These are phyloP conservation scores for Hylaea fasciaria DNA, from an alignment of 2,888 invertebrate species.

Conservation along the genomic window DNA sequence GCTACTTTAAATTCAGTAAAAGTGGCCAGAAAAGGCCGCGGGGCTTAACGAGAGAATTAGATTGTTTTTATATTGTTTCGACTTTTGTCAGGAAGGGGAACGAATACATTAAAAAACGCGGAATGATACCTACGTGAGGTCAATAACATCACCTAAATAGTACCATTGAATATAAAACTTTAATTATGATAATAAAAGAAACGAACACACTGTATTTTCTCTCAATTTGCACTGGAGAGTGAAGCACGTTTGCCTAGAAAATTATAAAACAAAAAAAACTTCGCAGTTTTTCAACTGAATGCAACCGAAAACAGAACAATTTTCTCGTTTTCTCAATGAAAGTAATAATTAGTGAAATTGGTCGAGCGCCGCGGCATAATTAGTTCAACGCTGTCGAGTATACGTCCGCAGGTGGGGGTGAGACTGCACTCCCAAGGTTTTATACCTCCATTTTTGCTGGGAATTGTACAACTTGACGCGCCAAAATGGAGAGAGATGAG, in stretches of 20 bases:
- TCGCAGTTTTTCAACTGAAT: no score
- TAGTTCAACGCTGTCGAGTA: conserved; percentile 42
- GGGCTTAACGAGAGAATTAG: conserved; percentile 72
- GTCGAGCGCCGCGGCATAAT: conserved; percentile 39
- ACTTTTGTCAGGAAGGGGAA: conserved; percentile 40
- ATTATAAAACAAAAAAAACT: no score
- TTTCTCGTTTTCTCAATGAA: conserved; percentile 26
- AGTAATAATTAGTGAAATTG: conserved; percentile 41
- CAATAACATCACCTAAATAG: no score
- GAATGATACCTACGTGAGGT: no score
- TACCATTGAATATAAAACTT: no score
- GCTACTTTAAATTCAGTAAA: conserved; percentile 64
- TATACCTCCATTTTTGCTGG: conserved; percentile 16
- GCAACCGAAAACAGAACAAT: conserved; percentile 11
- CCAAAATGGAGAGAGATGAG: not conserved
- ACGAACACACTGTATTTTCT: no score
- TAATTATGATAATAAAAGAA: no score
- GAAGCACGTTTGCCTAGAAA: no score
- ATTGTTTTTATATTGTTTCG: conserved; percentile 64
- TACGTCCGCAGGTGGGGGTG: conserved; percentile 27
- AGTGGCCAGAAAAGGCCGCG: conserved; percentile 59
- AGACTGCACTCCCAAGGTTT: conserved; percentile 13
- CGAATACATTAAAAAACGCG: not conserved
- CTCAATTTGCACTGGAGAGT: no score
- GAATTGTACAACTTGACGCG: not conserved